phyloP scores from a whole-genome alignment of 1,140 invertebrate species.

The Carposina sasakii region DNA sequence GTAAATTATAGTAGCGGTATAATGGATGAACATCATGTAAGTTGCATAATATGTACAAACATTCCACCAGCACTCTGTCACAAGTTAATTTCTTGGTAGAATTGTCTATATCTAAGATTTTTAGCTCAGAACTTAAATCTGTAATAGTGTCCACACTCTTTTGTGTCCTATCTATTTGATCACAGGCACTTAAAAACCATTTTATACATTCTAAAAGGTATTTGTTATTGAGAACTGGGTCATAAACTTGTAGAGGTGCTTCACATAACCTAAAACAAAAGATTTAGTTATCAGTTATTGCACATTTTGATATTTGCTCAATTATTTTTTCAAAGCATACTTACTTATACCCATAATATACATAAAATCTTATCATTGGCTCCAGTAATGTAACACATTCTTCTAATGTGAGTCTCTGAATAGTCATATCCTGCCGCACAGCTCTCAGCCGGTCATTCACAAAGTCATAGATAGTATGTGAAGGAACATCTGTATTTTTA shows the following conservation, averaged over 20 bases:
- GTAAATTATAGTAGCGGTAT: slow-evolving; percentile 59
- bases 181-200: slow-evolving; percentile 72
- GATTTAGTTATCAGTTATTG: too few species aligned
- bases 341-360: slow-evolving; percentile 80
- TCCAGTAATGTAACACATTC: slow-evolving; percentile 76
- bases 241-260: slow-evolving; percentile 65
- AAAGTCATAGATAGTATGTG: slow-evolving; percentile 80
- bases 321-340: slow-evolving; percentile 18
- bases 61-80: slow-evolving; percentile 64
- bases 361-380: slow-evolving; percentile 80
- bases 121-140: too few species aligned
- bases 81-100: slow-evolving; percentile 20
- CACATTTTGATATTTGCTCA: too few species aligned
- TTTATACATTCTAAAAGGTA: slow-evolving; percentile 77
- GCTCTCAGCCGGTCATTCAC: slow-evolving; percentile 83
- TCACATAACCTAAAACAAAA: slow-evolving; percentile 69
- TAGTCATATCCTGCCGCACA: slow-evolving; percentile 83
- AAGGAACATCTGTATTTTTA: slow-evolving; percentile 66
- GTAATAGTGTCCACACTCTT: too few species aligned
- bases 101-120: slow-evolving; percentile 27
- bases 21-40: slow-evolving; percentile 71
- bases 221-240: slow-evolving; percentile 75
- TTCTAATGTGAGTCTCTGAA: slow-evolving; percentile 76
- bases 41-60: slow-evolving; percentile 75
- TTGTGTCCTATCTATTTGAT: slow-evolving; percentile 45